Evolutionary conservation across 2,888 invertebrate species (phyloP).

Genomic region (Koerneria pararmatus): DNA sequence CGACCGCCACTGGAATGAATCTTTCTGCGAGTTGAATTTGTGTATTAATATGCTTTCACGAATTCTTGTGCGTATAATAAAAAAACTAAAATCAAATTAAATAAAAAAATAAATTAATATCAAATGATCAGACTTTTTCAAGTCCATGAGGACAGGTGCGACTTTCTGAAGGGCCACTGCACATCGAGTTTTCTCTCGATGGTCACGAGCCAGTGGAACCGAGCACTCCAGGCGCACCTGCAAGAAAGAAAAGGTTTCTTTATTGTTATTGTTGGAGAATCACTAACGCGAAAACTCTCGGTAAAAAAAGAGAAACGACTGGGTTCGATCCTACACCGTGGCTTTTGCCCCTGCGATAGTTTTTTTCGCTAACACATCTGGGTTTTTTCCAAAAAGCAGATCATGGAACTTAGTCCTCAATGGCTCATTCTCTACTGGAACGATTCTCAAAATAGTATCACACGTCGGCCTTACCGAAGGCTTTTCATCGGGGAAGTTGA

Average conservation of each 20-base stretch:
- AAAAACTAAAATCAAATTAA: no score
- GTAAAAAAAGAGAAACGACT: no score
- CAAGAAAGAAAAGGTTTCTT: neutral
- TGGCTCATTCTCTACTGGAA: neutral
- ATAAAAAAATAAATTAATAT: no score
- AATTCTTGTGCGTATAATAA: no score
- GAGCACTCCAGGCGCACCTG: slow-evolving; percentile 37
- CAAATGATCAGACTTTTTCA: slow-evolving; percentile 25
- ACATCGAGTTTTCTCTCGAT: slow-evolving; percentile 41
- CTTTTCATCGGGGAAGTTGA: slow-evolving; percentile 44
- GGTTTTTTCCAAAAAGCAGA: slow-evolving; percentile 1
- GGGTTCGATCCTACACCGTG: no score
- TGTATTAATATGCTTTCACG: neutral
- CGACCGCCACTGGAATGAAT: neutral
- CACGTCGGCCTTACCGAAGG: slow-evolving; percentile 25
- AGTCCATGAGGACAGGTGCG: slow-evolving; percentile 48
- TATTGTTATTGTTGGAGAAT: no score
- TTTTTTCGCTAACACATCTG: no score
- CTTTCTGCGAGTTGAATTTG: neutral
- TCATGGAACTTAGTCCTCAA: neutral
- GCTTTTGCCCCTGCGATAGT: no score
- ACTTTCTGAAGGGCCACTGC: slow-evolving; percentile 43
- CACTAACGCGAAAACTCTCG: no score
- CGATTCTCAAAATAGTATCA: no score
- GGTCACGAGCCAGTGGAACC: slow-evolving; percentile 43